These are phyloP conservation scores for Myiothlypis coronata DNA, from an alignment of 2,797 vertebrate genomes.

Conservation along the genomic window DNA sequence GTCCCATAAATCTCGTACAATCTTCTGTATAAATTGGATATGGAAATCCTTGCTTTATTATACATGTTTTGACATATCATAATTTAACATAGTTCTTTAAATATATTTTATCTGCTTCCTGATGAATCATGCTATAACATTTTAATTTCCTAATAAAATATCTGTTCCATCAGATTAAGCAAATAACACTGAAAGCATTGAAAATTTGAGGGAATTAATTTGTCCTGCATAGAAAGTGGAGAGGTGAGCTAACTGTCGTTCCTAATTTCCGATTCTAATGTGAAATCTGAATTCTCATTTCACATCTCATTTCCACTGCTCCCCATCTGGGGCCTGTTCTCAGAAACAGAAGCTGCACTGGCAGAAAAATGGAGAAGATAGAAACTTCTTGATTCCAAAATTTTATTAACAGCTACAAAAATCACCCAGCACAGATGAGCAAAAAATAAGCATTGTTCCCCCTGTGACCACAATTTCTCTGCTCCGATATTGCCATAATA, in stretches of 20 bases:
- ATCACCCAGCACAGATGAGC: neutral
- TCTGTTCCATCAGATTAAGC: neutral
- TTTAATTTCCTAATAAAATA: constrained; percentile 8
- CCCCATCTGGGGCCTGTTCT: neutral
- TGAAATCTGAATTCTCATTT: constrained; percentile 4
- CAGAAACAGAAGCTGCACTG: neutral
- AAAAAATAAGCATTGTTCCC: neutral
- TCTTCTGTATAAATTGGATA: neutral
- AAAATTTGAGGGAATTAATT: neutral
- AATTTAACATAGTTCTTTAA: neutral
- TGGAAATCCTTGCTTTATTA: constrained; percentile 10
- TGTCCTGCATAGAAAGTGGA: neutral
- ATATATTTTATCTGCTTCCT: constrained; percentile 9
- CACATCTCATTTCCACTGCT: constrained; percentile 2
- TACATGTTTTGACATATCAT: neutral
- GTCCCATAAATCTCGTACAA: neutral
- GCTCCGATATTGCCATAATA: neutral
- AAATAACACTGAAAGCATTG: neutral
- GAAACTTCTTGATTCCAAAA: neutral
- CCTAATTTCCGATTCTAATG: neutral
- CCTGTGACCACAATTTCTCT: neutral
- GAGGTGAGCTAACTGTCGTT: neutral
- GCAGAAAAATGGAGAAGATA: neutral
- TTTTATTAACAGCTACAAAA: neutral
- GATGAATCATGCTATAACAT: neutral